A percentile compares a stretch with the other conserved stretches of the same genome.
These are phyloP conservation scores for Phrynocephalus guinanensis DNA, from an alignment of 2,797 vertebrate species.

Conservation along the genomic window DNA sequence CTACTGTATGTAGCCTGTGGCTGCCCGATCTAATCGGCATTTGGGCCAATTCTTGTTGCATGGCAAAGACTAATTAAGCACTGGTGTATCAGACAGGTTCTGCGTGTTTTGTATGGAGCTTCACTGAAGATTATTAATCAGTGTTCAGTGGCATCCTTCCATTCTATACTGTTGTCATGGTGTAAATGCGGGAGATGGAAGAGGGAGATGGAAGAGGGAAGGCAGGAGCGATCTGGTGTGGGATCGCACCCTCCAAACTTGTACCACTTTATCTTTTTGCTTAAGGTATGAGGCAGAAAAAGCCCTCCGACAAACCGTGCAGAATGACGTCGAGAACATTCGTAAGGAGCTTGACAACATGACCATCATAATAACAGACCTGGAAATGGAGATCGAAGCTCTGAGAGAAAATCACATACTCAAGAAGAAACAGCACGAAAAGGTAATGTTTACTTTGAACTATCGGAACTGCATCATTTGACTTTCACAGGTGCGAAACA, in stretches of 20 bases:
- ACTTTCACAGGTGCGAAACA: background rate
- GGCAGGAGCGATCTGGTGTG: background rate
- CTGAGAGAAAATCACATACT: conserved; percentile 82
- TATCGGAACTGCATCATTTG: conserved; percentile 27
- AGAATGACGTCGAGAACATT: conserved; percentile 79
- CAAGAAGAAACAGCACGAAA: conserved; percentile 80
- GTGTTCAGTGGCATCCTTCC: background rate
- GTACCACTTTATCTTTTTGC: conserved; percentile 22
- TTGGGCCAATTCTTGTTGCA: background rate
- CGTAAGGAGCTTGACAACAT: conserved; percentile 79
- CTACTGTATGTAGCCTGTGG: no score
- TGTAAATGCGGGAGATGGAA: background rate
- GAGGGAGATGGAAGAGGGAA: background rate
- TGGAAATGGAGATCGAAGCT: conserved; percentile 83
- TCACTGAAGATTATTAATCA: background rate
- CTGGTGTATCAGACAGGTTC: background rate
- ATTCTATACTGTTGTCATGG: background rate
- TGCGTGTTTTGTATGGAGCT: no score
- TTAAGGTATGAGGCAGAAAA: conserved; percentile 80
- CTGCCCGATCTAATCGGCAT: background rate
- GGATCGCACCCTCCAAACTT: background rate
- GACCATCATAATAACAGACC: conserved; percentile 82
- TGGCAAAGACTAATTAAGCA: background rate
- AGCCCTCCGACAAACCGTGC: conserved; percentile 75
- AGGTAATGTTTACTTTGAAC: conserved; percentile 68